Percentiles rank a stretch among this genome's conserved stretches.
These are phyloP conservation scores for Anas acuta DNA, from an alignment of 2,797 vertebrate species.

Conservation along the genomic window DNA sequence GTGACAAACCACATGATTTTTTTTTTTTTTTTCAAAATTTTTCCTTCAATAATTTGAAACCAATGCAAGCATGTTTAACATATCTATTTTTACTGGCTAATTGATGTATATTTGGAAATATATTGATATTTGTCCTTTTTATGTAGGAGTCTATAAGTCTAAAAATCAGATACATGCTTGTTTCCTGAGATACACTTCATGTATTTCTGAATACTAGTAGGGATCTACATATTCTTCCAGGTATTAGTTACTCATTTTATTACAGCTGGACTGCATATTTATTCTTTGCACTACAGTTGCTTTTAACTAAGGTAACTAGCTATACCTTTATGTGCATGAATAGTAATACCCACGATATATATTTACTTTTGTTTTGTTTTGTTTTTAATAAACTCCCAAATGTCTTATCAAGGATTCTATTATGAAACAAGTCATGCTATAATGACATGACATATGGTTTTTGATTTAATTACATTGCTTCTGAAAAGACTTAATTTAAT, in stretches of 20 bases:
- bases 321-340: background rate
- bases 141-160: background rate
- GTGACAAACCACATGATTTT: background rate
- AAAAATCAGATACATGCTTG: background rate
- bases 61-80: background rate
- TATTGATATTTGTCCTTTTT: background rate
- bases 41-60: background rate
- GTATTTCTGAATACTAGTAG: background rate
- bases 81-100: background rate
- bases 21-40: background rate
- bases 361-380: background rate
- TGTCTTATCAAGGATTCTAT: background rate
- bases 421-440: background rate
- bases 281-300: background rate
- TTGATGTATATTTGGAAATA: background rate
- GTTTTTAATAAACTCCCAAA: background rate
- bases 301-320: background rate
- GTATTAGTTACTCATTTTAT: background rate
- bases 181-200: background rate
- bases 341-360: background rate
- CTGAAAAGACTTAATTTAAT: conserved; percentile 28
- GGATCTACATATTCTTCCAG: background rate
- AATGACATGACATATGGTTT: background rate
- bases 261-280: background rate
- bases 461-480: background rate